Evolutionary conservation across 2,888 invertebrate genomes (phyloP).

Genomic region (Melanophora roralis): DNA sequence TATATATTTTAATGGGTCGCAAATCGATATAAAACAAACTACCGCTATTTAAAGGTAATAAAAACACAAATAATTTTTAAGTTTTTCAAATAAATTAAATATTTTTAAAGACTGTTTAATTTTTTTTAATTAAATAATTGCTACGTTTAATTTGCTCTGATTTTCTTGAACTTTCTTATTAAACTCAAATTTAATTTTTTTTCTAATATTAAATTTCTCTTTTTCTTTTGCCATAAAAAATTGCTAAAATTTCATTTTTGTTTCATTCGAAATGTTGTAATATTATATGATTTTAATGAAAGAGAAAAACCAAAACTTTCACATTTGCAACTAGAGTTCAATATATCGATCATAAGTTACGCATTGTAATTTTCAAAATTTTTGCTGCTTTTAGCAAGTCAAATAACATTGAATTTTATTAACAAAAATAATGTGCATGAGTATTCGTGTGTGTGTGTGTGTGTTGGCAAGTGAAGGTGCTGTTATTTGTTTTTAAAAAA

Average conservation of each 20-base stretch:
- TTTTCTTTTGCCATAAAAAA: too few species aligned
- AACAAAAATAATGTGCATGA: not conserved
- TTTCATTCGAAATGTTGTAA: constrained; percentile 30
- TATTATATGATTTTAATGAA: constrained; percentile 26
- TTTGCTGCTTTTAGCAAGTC: not conserved
- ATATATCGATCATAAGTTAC: constrained; percentile 53
- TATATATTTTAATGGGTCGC: too few species aligned
- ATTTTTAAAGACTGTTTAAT: too few species aligned
- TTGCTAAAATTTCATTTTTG: not conserved
- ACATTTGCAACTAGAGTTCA: constrained; percentile 53
- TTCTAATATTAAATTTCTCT: too few species aligned
- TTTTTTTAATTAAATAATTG: too few species aligned
- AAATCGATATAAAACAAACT: too few species aligned
- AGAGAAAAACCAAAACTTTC: constrained; percentile 38
- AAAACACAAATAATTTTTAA: too few species aligned
- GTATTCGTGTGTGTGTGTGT: not conserved
- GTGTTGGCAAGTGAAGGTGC: constrained; percentile 58
- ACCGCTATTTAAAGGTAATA: too few species aligned
- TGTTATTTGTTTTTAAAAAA: constrained; percentile 36
- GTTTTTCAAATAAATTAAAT: too few species aligned
- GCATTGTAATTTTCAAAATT: constrained; percentile 39
- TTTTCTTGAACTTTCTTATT: too few species aligned
- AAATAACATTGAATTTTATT: not conserved
- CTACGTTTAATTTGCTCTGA: too few species aligned
- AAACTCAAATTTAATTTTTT: too few species aligned